A percentile compares a stretch with the other conserved stretches of the same genome.
These are phyloP conservation scores for Thumatha senex DNA, from an alignment of 2,888 invertebrate species.

Conservation along the genomic window DNA sequence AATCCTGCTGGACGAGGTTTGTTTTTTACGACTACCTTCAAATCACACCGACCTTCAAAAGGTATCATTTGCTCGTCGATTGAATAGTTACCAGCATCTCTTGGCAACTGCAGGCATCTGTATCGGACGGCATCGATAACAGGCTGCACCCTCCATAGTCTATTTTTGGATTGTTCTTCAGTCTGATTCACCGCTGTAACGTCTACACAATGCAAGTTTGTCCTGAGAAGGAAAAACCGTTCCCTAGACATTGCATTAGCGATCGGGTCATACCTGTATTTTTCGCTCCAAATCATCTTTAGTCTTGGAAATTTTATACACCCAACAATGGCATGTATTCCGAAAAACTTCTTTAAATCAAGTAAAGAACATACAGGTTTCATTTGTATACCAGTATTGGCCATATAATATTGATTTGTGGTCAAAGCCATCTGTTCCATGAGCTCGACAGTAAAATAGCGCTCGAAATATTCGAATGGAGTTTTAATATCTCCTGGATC, in stretches of 20 bases:
- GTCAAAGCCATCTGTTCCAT: slow-evolving; percentile 3
- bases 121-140: slow-evolving; percentile 38
- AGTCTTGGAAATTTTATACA: slow-evolving; percentile 21
- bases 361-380: slow-evolving; percentile 1
- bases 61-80: slow-evolving; percentile 23
- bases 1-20: slow-evolving; percentile 47
- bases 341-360: slow-evolving; percentile 6
- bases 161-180: slow-evolving; percentile 16
- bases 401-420: too few relatives aligned
- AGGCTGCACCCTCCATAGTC: slow-evolving; percentile 25
- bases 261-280: slow-evolving; percentile 16
- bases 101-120: slow-evolving; percentile 26
- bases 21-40: slow-evolving; percentile 34
- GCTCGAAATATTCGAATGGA: slow-evolving; percentile 8
- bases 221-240: slow-evolving; percentile 18
- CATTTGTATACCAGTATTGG: slow-evolving; percentile 3
- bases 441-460: slow-evolving; percentile 3
- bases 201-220: slow-evolving; percentile 16
- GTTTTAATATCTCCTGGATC: neutral
- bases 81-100: slow-evolving; percentile 27
- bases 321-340: slow-evolving; percentile 24
- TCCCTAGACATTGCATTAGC: slow-evolving; percentile 26
- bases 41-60: slow-evolving; percentile 26
- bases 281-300: slow-evolving; percentile 21
- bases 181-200: slow-evolving; percentile 3